Conservation (phyloP, 2,797 vertebrate genomes). For the Hypotaenidia philippensis region DNA sequence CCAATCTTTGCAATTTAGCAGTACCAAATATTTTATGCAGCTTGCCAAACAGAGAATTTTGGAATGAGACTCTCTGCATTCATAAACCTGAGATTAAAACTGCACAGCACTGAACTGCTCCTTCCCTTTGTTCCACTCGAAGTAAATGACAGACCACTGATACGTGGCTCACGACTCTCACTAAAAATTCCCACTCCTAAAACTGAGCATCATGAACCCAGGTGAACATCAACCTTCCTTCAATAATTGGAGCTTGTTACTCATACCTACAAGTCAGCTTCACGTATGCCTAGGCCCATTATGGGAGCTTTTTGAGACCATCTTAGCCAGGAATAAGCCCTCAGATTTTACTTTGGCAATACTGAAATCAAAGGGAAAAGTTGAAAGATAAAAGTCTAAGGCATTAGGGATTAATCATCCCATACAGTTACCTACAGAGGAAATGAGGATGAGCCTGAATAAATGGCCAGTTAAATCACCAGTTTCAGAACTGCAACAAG, state of each 20-base stretch:
- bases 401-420: neutral
- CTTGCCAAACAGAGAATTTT: neutral
- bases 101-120: neutral
- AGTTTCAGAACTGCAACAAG: neutral
- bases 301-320: neutral
- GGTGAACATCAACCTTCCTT: neutral
- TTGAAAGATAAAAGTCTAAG: neutral
- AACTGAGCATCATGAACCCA: neutral
- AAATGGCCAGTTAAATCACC: neutral
- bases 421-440: neutral
- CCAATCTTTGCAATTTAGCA: neutral
- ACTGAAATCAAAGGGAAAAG: slow-evolving; percentile 15
- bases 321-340: neutral
- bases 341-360: slow-evolving; percentile 24
- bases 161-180: neutral
- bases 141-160: neutral
- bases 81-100: neutral
- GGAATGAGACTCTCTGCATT: neutral
- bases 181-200: neutral
- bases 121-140: neutral
- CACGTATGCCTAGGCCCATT: neutral
- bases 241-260: neutral
- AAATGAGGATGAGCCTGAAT: slow-evolving; percentile 11
- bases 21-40: neutral
- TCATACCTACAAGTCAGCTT: neutral